Evolutionary conservation across 2,888 invertebrate genomes (phyloP), one percentile per base, ranked within the genome.

Genomic region (Muschampia plurimacula): DNA sequence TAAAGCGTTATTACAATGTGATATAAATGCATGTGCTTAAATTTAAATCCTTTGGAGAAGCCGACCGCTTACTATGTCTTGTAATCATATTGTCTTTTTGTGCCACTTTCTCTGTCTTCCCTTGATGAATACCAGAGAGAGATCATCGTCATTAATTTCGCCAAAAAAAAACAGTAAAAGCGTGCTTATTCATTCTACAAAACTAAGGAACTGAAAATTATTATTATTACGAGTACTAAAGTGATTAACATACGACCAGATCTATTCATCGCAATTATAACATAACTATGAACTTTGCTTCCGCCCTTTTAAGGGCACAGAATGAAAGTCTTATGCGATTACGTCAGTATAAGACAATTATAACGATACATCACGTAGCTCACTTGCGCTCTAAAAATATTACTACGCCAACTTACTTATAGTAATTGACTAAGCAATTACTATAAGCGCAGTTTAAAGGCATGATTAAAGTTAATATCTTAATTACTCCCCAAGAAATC

Each of bases 261-360:
- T 44, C 44, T 44, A 44, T 44, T 44, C 44, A 44, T 44, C 44
- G 44, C 44, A 44, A 10, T 44, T 44, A 44, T 44, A 46, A 44
- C 15, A 28, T 64, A 15, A n/a, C 10, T 22, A 28, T 44, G 10
- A 8, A 44, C 41, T 22, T 41, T 39, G 41, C 41, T 39, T 62
- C 7, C 13, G 15, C 15, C 62, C 39, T 62, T 62, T 41, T 2
- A 57, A 28, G 15, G 41, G 41, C 62, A 32, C 62, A 15, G 13
- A 62, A 62, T 15, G n/a, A 62, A 52, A n/a, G n/a, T 62, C 22
- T 44, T 46, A 39, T 44, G 12, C 44, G 12, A 46, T 64, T 64
- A 64, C 63, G 41, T 64, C 63, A 64, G 10, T 22, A 22, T 22
- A 22, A 22, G 22, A 22, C 22, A 22, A 22, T 22, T 39, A 7